Base-by-base conservation (phyloP, 1,140 invertebrate species). In the Uloborus diversus region DNA sequence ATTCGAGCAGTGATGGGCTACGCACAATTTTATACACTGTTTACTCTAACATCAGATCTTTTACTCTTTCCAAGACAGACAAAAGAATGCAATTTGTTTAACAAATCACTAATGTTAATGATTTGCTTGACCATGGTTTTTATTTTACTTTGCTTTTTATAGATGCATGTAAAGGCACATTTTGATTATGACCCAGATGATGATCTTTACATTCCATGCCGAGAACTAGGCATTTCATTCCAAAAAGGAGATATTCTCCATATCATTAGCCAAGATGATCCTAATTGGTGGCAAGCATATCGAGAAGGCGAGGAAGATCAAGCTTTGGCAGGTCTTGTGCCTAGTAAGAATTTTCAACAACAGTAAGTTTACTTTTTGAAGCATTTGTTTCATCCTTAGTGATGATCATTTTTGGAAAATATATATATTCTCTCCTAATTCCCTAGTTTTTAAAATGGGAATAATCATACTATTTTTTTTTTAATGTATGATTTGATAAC, bases 161-260 rank as follows among this genome's bases (percentile, higher is more conserved):
- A 82, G 81, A 64, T 84, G 35, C 80, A 84, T 71, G 61, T 84
- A 13, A 83, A 81, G 53, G 84, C 83, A 32, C 93, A 98, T 86
- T 99, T 99, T 86, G 95, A 99, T 87, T 99, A 99, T 87, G 97
- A 99, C 86, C 97, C 97, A 0, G 96, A 98, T 85, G 97, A 99
- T 84, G 97, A 99, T 88, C 90, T 96, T 79, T 99, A 98, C 87
- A 97, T 99, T 84, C 97, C 97, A 1, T 99, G 97, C 87, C 89
- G 95, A 83, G 97, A 99, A 86, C 88, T 99, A 65, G 97, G 95
- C 83, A 94, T 98, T 81, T 94, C 93, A 57, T 90, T 90, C 75
- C 91, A 93, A 84, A 95, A 95, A 88, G 94, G 95, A 28, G 97
- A 99, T 85, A 94, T 99, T 13, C 88, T 99, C 27, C 97, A 99